Conservation (phyloP, 2,797 vertebrate species). For the Avahi laniger region DNA sequence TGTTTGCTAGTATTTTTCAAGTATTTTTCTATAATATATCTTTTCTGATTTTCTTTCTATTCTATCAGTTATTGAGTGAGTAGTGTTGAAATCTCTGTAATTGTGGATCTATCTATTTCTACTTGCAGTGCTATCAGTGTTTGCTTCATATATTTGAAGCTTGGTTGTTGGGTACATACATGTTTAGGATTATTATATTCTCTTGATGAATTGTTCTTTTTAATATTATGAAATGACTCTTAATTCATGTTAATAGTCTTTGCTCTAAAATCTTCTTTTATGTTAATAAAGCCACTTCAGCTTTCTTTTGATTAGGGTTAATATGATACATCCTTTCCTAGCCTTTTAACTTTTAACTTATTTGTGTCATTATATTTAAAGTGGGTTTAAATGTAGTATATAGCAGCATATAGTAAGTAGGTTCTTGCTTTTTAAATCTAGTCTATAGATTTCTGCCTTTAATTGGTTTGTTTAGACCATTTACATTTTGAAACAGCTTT, state of each 20-base stretch:
- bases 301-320: neutral
- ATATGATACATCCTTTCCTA: neutral
- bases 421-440: conserved; percentile 28
- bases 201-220: neutral
- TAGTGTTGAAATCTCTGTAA: neutral
- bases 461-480: conserved; percentile 33
- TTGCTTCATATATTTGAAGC: neutral
- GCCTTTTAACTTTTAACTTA: conserved; percentile 24
- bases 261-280: neutral
- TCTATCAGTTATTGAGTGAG: neutral
- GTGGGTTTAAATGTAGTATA: neutral
- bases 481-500: conserved; percentile 49
- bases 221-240: neutral
- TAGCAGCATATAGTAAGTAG: neutral
- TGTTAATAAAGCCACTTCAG: neutral
- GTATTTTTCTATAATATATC: neutral
- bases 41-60: neutral
- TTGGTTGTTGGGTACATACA: neutral
- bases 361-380: conserved; percentile 40
- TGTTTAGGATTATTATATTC: neutral
- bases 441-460: conserved; percentile 33
- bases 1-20: conserved; percentile 2
- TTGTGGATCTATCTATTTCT: neutral
- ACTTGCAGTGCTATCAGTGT: neutral
- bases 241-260: neutral